Evolutionary conservation across 2,113 vertebrate species (phyloP), one percentile per base, ranked within the genome.

Genomic region (Orthochromis indermauri): DNA sequence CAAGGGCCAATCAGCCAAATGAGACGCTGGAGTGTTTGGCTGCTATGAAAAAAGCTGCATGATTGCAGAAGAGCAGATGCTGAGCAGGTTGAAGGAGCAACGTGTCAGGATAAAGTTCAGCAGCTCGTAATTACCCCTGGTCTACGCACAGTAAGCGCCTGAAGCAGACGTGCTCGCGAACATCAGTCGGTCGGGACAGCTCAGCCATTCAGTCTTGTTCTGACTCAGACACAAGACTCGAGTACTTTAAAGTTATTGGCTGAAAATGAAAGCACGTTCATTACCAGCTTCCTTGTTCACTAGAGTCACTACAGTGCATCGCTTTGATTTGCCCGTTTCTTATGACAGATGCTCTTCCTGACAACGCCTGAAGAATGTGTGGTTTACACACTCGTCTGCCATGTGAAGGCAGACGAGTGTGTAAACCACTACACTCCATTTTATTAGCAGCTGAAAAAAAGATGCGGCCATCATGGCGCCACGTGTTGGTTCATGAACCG

Each of bases 1-100:
- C 59, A 13, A 80, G 35, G 83, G 31, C 83, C 86, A 92, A 93
- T 95, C 90, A 94, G 88, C 24, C 47, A 42, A 93, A 84, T 66
- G 80, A 91, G 78, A 79, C 1, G 54, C 79, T 57, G 86, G 47
- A 37, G 83, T 81, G 79, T 82, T 82, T 10, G 51, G 83, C 82
- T 42, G 83, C 51, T 6, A 8, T 17, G 66, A 86, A 54, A 84
- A 84, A 57, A 45, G 81, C 71, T 31, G 61, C 84, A 42, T 90
- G 90, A 92, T 91, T 89, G 83, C 40, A 88, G 88, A 85, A 80
- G 66, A 78, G 82, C 21, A 82, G 84, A 68, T 53, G 61, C 33
- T 66, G 82, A 51, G 81, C 80, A 83, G 83, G 68, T 17, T 4
- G 37, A 7, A 80, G 63, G 86, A 26, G 88, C 12, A 71, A 14